Percentiles rank a stretch among this genome's conserved stretches.
Evolutionary conservation across 2,113 vertebrate species (phyloP).

Genomic region (Elephantulus edwardii): DNA sequence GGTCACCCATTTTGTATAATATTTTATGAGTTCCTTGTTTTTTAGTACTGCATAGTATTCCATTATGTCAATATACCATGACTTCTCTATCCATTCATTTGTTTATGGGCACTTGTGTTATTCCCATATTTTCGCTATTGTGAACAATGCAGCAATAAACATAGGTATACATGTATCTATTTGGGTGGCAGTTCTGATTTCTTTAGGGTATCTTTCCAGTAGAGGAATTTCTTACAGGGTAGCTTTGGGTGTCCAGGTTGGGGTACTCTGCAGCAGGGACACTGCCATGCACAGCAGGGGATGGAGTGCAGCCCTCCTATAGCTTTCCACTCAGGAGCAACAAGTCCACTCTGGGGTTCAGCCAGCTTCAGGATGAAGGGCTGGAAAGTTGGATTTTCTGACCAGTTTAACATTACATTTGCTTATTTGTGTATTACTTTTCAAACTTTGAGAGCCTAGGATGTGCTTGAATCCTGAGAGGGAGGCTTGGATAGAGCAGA

Average conservation of each 20-base stretch:
- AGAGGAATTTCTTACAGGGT: background rate
- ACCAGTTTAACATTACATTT: background rate
- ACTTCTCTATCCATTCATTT: too few species aligned
- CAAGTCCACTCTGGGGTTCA: background rate
- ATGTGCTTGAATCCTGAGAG: background rate
- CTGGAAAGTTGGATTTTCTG: background rate
- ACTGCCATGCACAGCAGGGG: rapidly evolving
- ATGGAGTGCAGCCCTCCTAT: rapidly evolving
- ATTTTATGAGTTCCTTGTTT: too few species aligned
- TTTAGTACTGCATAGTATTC: too few species aligned
- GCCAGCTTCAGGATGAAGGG: background rate
- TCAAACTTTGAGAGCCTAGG: background rate
- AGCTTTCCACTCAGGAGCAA: background rate
- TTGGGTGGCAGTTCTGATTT: too few species aligned
- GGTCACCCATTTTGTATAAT: too few species aligned
- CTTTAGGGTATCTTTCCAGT: too few species aligned
- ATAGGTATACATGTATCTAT: too few species aligned
- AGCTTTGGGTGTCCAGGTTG: too few species aligned
- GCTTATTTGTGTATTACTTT: background rate
- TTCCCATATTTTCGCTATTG: too few species aligned
- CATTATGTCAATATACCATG: too few species aligned
- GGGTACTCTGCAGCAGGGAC: background rate
- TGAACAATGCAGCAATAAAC: too few species aligned
- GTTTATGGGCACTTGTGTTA: too few species aligned
- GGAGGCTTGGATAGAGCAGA: background rate